Percentiles rank a stretch among this genome's conserved stretches.
phyloP scores from a whole-genome alignment of 2,888 invertebrate genomes.

The Ophonus ardosiacus region DNA sequence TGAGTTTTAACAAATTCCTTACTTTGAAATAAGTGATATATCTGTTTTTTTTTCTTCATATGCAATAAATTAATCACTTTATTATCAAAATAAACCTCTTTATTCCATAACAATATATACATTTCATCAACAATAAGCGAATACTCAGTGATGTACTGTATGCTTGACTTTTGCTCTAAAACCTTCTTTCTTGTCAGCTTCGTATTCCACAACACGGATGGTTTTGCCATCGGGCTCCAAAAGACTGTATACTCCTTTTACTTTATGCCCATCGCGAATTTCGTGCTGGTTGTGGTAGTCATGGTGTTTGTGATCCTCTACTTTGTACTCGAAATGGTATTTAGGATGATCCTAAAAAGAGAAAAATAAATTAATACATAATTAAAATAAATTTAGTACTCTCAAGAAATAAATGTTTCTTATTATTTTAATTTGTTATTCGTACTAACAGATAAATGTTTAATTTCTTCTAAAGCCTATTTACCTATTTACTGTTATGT shows the following conservation, averaged over 20 bases:
- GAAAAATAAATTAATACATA: neutral
- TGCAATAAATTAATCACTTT: neutral
- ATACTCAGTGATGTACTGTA: constrained; percentile 69
- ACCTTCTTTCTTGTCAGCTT: constrained; percentile 72
- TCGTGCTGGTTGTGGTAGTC: constrained; percentile 73
- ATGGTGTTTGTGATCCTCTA: constrained; percentile 71
- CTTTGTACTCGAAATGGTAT: constrained; percentile 72
- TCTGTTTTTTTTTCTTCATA: no score
- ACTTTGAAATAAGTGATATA: no score
- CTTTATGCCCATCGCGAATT: constrained; percentile 73
- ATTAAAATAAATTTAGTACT: neutral
- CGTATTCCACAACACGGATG: constrained; percentile 72
- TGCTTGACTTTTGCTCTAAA: constrained; percentile 72
- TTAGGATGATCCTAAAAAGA: constrained; percentile 71
- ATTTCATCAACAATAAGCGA: constrained; percentile 50
- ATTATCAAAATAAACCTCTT: constrained; percentile 35
- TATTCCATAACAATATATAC: constrained; percentile 49
- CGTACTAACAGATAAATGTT: no score
- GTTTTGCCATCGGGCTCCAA: constrained; percentile 73
- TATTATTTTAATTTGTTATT: no score
- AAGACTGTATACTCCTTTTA: constrained; percentile 72
- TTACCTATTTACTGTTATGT: no score
- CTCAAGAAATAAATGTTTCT: no score
- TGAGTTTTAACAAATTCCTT: no score
- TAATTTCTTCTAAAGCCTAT: no score